Conservation (phyloP, 1,140 invertebrate genomes). For the Mizuhopecten yessoensis region DNA sequence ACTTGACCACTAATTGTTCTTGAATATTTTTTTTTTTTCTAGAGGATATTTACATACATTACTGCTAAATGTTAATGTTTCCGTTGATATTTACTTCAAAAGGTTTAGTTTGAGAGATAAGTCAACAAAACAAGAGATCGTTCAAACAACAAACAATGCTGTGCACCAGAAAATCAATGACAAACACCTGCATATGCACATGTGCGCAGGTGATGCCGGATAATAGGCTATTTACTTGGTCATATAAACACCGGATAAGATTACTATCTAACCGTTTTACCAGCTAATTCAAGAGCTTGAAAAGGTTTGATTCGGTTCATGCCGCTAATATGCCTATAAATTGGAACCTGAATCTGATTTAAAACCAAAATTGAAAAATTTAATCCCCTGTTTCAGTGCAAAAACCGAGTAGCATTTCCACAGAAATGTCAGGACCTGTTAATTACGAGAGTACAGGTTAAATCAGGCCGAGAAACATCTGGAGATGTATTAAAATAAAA, state of each 20-base stretch:
- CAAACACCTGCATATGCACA: slow-evolving; percentile 36
- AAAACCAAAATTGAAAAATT: slow-evolving; percentile 22
- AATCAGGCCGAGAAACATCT: background rate
- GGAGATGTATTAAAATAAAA: background rate
- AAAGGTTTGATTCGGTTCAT: slow-evolving; percentile 6
- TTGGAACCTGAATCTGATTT: slow-evolving; percentile 38
- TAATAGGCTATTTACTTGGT: background rate
- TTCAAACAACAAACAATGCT: background rate
- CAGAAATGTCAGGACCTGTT: slow-evolving; percentile 32
- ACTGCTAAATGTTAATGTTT: background rate
- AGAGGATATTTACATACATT: background rate
- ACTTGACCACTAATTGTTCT: background rate
- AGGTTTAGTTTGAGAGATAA: background rate
- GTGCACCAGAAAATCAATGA: background rate
- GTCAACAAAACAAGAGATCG: background rate
- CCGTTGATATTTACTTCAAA: background rate
- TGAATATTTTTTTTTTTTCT: background rate
- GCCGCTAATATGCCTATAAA: slow-evolving; percentile 5
- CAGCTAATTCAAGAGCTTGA: background rate
- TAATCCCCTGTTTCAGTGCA: background rate
- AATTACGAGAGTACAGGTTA: background rate
- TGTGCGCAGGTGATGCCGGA: background rate
- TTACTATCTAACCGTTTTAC: slow-evolving; percentile 4
- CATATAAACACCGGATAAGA: background rate
- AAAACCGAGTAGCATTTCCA: background rate